These are phyloP conservation scores for Agrotis segetum DNA, from an alignment of 2,888 invertebrate genomes.

Conservation along the genomic window DNA sequence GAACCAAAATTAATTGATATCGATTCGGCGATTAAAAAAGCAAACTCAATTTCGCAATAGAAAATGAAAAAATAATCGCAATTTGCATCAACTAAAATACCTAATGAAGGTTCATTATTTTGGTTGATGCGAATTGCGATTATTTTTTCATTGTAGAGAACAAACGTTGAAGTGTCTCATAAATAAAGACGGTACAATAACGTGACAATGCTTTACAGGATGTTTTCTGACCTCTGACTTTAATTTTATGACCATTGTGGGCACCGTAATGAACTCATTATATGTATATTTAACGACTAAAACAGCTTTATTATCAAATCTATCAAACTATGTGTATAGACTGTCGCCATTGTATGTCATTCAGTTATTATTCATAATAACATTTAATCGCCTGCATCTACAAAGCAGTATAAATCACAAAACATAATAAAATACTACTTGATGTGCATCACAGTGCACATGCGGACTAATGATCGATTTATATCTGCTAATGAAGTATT, in stretches of 20 bases:
- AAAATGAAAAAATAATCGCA: too few relatives aligned
- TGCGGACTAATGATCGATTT: conserved; percentile 58
- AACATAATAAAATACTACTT: conserved; percentile 29
- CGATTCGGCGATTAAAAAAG: too few relatives aligned
- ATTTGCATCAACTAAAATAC: too few relatives aligned
- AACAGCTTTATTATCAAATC: background rate
- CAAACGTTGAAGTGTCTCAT: too few relatives aligned
- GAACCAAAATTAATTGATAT: too few relatives aligned
- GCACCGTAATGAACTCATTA: background rate
- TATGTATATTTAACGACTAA: background rate
- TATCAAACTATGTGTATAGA: too few relatives aligned
- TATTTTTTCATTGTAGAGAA: too few relatives aligned
- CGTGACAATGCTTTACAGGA: background rate
- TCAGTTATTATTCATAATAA: background rate
- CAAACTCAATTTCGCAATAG: too few relatives aligned
- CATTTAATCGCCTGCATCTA: conserved; percentile 27
- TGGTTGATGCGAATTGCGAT: too few relatives aligned
- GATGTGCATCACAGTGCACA: conserved; percentile 39
- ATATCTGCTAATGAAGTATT: conserved; percentile 66
- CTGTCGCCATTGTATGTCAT: conserved; percentile 1
- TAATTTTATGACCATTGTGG: background rate
- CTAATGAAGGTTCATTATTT: too few relatives aligned
- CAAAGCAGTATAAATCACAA: conserved; percentile 46
- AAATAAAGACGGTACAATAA: background rate
- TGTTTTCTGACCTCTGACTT: background rate